Evolutionary conservation across 2,888 invertebrate genomes (phyloP), one percentile per base, ranked within the genome.

Genomic region (Aphodius granarius): DNA sequence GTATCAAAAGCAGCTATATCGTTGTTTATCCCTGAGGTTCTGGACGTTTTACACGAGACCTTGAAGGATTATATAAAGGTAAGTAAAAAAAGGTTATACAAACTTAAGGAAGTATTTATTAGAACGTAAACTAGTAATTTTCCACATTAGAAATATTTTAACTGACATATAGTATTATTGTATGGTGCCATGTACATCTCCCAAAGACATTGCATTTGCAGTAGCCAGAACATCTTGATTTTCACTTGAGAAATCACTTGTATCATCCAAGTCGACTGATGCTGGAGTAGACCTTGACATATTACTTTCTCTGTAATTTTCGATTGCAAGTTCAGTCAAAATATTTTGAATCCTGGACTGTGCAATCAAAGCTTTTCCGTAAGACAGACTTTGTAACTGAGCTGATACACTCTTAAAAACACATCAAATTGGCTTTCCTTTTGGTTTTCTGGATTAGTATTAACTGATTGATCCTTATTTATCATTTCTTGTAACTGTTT

Each of bases 281-380:
- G 66, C 16, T 66, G 66, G 66, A 73, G 63, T 17, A 19, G 9
- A 73, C 16, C 63, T 16, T 62, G 66, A 21, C 62, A 16, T 19
- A 22, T 13, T 23, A 0, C 18, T 70, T 43, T 71, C 19, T 70
- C 63, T 74, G 62, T 43, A 65, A n/a, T 75, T 43, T 66, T 72
- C 73, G 72, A 78, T 70, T 15, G 20, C 63, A 68, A 76, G 4
- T 70, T 71, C 73, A 15, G 65, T 75, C 18, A 75, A 72, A 72
- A 75, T 64, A 23, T 16, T 72, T 62, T 75, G 75, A 72, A 75
- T 75, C 63, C 19, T 72, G 21, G 21, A 62, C 65, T 75, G 75
- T 4, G 22, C 75, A 0, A 72, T 63, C 21, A 75, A 15, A 1
- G 20, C 75, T 64, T 65, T 64, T 71, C 71, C 6, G 21, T 17